Base-by-base conservation (phyloP, 2,797 vertebrate species). In the Vireo griseus region DNA sequence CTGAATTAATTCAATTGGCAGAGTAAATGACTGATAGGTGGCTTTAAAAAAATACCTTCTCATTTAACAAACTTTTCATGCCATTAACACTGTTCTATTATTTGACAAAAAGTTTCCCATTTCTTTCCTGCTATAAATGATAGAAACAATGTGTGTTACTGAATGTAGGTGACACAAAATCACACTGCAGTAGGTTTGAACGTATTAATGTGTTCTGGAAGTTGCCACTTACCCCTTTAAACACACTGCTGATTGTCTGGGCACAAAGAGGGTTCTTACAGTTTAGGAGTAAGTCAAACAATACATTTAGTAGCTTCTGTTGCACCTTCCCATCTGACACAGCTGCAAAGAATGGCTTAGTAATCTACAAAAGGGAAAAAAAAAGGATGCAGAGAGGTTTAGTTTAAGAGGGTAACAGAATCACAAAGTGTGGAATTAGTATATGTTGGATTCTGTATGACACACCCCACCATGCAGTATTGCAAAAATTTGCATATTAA, bases 281-380 rank as follows among this genome's bases (percentile, higher is more conserved):
- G 52, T 98, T 98, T 58, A 98, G 97, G 90, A 99, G 97, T 81
- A 99, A 96, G 88, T 99, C 99, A 77, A 99, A 99, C 88, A 99
- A 90, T 18, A 98, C 95, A 33, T 97, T 97, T 54, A 99, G 94
- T 3, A 99, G 97, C 88, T 97, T 98, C 98, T 99, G 98, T 94
- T 99, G 99, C 89, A 99, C 97, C 72, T 90, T 97, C 65, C 98
- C 98, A 50, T 98, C 98, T 11, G 95, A 97, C 24, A 99, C 9
- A 17, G 98, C 97, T 13, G 98, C 95, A 94, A 99, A 99, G 97
- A 99, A 99, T 0, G 98, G 79, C 92, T 99, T 99, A 1, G 98
- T 99, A 75, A 99, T 98, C 99, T 99, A 97, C 20, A 92, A 84
- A 52, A 83, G 45, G 4, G 13, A n/a, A 39, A 45, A 90, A 21